Evolutionary conservation across 2,113 vertebrate genomes (phyloP).

Genomic region (Neodon shergylaensis): DNA sequence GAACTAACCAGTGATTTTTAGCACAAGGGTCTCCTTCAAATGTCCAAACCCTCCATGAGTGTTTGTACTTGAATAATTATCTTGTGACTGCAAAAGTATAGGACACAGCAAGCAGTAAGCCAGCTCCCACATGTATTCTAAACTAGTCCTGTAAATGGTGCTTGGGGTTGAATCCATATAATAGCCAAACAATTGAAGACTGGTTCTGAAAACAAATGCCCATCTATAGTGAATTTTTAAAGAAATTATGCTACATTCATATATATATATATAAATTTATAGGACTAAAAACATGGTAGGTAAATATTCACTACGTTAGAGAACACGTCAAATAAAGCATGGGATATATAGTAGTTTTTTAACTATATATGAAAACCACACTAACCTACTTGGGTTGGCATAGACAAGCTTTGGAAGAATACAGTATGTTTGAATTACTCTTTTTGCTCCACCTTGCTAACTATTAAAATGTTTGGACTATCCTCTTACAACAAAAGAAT

Average conservation of each 20-base stretch:
- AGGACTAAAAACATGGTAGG: not conserved
- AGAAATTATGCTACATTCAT: constrained; percentile 26
- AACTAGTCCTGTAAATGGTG: not conserved
- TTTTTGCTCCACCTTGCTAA: not conserved
- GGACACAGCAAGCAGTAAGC: not conserved
- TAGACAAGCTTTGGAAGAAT: not conserved
- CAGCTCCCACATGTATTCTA: not conserved
- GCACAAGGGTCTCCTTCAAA: constrained; percentile 51
- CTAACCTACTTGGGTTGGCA: not conserved
- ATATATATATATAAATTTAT: not conserved
- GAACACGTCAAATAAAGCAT: not conserved
- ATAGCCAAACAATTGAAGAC: constrained; percentile 22
- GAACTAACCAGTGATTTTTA: constrained; percentile 52
- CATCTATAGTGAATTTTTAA: not conserved
- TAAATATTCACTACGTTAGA: not conserved
- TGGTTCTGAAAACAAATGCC: not conserved
- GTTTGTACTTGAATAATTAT: constrained; percentile 68
- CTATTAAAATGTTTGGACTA: not conserved
- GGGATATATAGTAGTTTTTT: not conserved
- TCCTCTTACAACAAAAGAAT: not conserved
- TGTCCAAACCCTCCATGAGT: constrained; percentile 55
- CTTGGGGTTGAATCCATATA: not conserved
- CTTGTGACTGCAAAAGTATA: constrained; percentile 47
- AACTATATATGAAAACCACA: not conserved
- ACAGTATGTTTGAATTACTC: not conserved